A percentile compares a stretch with the other conserved stretches of the same genome.
Evolutionary conservation across 2,888 invertebrate genomes (phyloP).

Genomic region (Chironomus riparius): DNA sequence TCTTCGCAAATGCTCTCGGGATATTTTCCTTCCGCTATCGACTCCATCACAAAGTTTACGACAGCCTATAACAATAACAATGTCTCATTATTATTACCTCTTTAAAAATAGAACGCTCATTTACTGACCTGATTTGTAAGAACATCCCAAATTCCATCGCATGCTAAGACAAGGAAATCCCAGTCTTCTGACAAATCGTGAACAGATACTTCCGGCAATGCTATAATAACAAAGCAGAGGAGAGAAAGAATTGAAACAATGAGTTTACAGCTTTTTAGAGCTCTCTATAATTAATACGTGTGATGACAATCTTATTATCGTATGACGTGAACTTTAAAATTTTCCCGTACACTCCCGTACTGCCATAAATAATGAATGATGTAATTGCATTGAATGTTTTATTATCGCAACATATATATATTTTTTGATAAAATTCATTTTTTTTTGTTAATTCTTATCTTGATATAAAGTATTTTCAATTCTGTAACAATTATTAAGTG

Average conservation of each 20-base stretch:
- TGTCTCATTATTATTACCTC: background rate
- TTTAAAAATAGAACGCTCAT: conserved; percentile 23
- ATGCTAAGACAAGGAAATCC: conserved; percentile 94
- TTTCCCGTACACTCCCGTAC: background rate
- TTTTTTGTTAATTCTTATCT: too few species aligned
- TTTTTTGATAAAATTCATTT: too few species aligned
- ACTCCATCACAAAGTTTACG: conserved; percentile 75
- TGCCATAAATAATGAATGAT: background rate
- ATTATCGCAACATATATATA: too few species aligned
- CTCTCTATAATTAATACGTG: too few species aligned
- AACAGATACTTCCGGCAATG: conserved; percentile 84
- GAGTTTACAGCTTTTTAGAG: background rate
- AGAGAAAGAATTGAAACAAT: conserved; percentile 23
- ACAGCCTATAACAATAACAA: conserved; percentile 55
- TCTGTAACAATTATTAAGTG: too few species aligned
- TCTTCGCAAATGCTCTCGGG: conserved; percentile 95
- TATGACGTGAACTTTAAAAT: too few species aligned
- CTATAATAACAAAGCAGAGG: conserved; percentile 46
- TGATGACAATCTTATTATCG: too few species aligned
- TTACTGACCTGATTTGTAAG: conserved; percentile 67
- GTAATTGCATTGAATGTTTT: background rate
- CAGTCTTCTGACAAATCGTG: conserved; percentile 75
- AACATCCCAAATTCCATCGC: conserved; percentile 99
- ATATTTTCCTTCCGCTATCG: conserved; percentile 71
- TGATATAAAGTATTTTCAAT: too few species aligned